phyloP scores from a whole-genome alignment of 2,888 invertebrate genomes.

The Heliothis peltigera region DNA sequence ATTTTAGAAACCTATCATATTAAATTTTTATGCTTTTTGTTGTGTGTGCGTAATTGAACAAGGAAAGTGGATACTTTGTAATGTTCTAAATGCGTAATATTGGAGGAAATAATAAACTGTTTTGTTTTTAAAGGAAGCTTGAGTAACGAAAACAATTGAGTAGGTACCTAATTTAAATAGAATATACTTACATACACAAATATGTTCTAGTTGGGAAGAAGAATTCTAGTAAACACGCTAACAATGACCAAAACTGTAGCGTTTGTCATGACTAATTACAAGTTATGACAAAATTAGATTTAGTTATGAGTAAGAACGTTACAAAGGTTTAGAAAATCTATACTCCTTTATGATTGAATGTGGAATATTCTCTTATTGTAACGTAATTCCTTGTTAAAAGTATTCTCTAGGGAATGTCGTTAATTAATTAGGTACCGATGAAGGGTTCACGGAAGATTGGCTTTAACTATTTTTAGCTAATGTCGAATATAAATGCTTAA shows the following conservation, averaged over 20 bases:
- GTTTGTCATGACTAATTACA: slow-evolving; percentile 20
- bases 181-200: background rate
- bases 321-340: slow-evolving; percentile 27
- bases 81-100: slow-evolving; percentile 3
- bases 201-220: slow-evolving; percentile 5
- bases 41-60: too few relatives aligned
- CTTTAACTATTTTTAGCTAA: too few relatives aligned
- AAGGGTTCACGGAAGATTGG: too few relatives aligned
- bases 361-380: background rate
- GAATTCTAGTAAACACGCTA: slow-evolving; percentile 9
- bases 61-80: too few relatives aligned
- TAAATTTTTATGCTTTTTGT: background rate
- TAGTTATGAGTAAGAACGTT: slow-evolving; percentile 11
- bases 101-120: slow-evolving; percentile 25
- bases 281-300: slow-evolving; percentile 16
- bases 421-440: too few relatives aligned
- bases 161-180: slow-evolving; percentile 9
- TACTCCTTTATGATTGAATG: background rate
- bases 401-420: background rate
- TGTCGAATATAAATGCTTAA: too few relatives aligned
- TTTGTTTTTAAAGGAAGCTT: slow-evolving; percentile 16
- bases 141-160: slow-evolving; percentile 24
- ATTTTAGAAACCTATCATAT: background rate
- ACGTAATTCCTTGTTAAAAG: background rate
- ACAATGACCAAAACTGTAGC: slow-evolving; percentile 13